Base-by-base conservation (phyloP, 2,113 vertebrate genomes). In the Sitta europaea region DNA sequence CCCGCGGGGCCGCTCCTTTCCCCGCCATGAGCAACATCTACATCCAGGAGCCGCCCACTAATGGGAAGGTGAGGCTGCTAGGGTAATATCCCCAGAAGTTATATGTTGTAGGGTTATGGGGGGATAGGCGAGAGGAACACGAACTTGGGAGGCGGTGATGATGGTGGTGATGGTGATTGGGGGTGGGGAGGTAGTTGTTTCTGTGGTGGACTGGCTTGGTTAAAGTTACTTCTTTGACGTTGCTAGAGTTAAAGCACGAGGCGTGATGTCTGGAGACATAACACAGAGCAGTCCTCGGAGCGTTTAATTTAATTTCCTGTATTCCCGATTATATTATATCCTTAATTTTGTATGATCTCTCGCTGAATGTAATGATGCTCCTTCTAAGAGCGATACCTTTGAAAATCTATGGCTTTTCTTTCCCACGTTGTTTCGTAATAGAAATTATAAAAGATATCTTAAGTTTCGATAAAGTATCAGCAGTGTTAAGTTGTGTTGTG, bases 31-130 rank as follows among this genome's bases (percentile, higher is more conserved):
- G 99, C 66, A 99, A 99, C 88, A 99, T 99, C 93, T 99, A 99
- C 96, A 99, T 99, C 68, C 99, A 99, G 92, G 99, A 99, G 93
- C 99, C 99, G 4, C 99, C 99, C 48, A 99, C 99, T 5, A 99
- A 98, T 93, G 99, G 99, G 81, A 99, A 99, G 99, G 99, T 99
- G 95, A 98, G 98, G 31, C 28, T 4, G 8, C 15, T 7, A 6
- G 7, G 27, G 23, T 13, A 33, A 16, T 36, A 11, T 58, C 36
- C 36, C 38, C 6, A 36, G 14, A 65, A 50, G 31, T 12, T 27
- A 1, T 5, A 0, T 19, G 5, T n/a, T n/a, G 28, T 9, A 5
- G 13, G 25, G 5, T 38, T 5, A 12, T 10, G 25, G 4, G 19
- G 10, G 4, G 2, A 8, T 23, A 4, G 28, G 24, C 1, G 27